Evolutionary conservation across 2,888 invertebrate species (phyloP), one percentile per base, ranked within the genome.

Genomic region (Rotaria sp.): DNA sequence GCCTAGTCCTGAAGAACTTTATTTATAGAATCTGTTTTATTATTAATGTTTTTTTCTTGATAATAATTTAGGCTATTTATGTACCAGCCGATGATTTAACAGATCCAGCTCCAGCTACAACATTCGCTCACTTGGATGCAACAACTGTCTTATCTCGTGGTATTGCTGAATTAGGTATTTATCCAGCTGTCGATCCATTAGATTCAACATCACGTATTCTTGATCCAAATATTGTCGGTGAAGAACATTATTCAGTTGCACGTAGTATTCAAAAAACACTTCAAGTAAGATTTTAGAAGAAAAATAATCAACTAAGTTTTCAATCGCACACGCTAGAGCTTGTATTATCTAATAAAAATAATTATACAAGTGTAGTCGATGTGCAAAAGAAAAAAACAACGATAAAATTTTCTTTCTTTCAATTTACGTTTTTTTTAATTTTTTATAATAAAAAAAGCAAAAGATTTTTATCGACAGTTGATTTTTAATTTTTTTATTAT

Each of bases 1-100:
- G n/a, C n/a, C n/a, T n/a, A n/a, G n/a, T n/a, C n/a, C n/a, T n/a
- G n/a, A n/a, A n/a, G n/a, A n/a, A n/a, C n/a, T n/a, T n/a, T n/a
- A n/a, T n/a, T n/a, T n/a, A n/a, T n/a, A n/a, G n/a, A n/a, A n/a
- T n/a, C n/a, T n/a, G n/a, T n/a, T n/a, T n/a, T n/a, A n/a, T n/a
- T n/a, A n/a, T n/a, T n/a, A n/a, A n/a, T n/a, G n/a, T n/a, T n/a
- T n/a, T n/a, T n/a, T n/a, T n/a, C n/a, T n/a, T n/a, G n/a, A n/a
- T n/a, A n/a, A n/a, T n/a, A n/a, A 96, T 96, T 87, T 96, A 80
- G 92, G 96, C 96, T 87, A 95, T 96, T 88, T 96, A 96, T 90
- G 96, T 96, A 88, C 96, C 96, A 84, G 96, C 96, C 90, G 96
- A 96, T 90, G 96, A 96, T 91, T 94, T 96, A 91, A 96, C 96